Base-by-base conservation (phyloP, 2,888 invertebrate genomes). In the Pammene aurita region DNA sequence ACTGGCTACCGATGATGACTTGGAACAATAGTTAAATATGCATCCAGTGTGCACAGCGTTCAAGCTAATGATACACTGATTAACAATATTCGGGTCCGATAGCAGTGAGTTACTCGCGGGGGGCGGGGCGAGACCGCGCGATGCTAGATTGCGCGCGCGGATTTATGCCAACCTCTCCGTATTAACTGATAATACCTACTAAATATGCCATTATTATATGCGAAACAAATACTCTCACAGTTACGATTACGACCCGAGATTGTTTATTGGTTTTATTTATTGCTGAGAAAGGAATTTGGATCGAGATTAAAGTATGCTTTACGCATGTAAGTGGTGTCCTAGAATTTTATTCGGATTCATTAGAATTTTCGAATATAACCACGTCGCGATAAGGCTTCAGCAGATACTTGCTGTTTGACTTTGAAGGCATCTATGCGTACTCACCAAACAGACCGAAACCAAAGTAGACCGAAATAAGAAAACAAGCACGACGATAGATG, bases 31-130 rank as follows among this genome's bases (percentile, higher is more conserved):
- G 50, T 66, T 64, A 72, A 65, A 48, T 72, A 72, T 75, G 44
- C 79, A 66, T 46, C 70, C 79, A 80, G 86, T 90, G 88, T 86
- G 84, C 72, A 75, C 72, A 76, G 75, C 73, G 73, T 76, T 73
- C 77, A 75, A 84, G 86, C 87, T 92, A 92, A 92, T 92, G 91
- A 92, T 92, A 87, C 90, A 86, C 89, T 91, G 92, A 92, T 92
- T 92, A 92, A 92, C 91, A 92, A 92, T 92, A 92, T 92, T 92
- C 91, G 92, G 92, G 87, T 83, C 78, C 87, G 91, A 91, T 92
- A 91, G 86, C 84, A 84, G 84, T 89, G 90, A 91, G 87, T 91
- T 91, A 91, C 89, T 84, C 78, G 83, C 78, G 82, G 84, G 85
- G 85, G 87, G 85, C 81, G 84, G 86, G 84, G 83, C 82, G 80